Evolutionary conservation across 2,113 vertebrate species (phyloP).

Genomic region (Sula dactylatra): DNA sequence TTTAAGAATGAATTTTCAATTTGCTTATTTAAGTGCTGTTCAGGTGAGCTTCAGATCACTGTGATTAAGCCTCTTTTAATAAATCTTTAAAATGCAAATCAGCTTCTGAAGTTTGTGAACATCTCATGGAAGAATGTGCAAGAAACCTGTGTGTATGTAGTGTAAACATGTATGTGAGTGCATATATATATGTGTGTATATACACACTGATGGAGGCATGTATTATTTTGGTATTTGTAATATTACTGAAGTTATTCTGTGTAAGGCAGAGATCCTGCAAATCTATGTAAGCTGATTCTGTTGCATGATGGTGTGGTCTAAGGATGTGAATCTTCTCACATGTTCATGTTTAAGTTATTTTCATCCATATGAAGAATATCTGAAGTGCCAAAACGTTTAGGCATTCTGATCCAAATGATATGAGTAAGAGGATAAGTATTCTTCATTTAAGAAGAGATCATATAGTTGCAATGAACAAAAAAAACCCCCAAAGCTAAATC

Average conservation of each 20-base stretch:
- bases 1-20: not conserved
- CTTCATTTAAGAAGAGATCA: conserved; percentile 21
- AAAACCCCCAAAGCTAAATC: not conserved
- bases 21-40: not conserved
- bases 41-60: not conserved
- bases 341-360: conserved; percentile 9
- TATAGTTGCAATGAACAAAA: not conserved
- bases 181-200: not conserved
- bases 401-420: conserved; percentile 19
- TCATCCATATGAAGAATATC: conserved; percentile 34
- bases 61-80: not conserved
- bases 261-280: not conserved
- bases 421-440: conserved; percentile 28
- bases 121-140: not conserved
- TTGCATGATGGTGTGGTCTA: not conserved
- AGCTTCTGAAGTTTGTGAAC: not conserved
- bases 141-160: not conserved
- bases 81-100: not conserved
- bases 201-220: fast-evolving
- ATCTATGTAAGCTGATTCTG: not conserved
- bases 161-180: not conserved
- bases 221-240: not conserved
- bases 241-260: not conserved
- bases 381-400: conserved; percentile 45
- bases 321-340: not conserved